Evolutionary conservation across 1,140 invertebrate species (phyloP), one percentile per base, ranked within the genome.

Genomic region (Drosophila grimshawi): DNA sequence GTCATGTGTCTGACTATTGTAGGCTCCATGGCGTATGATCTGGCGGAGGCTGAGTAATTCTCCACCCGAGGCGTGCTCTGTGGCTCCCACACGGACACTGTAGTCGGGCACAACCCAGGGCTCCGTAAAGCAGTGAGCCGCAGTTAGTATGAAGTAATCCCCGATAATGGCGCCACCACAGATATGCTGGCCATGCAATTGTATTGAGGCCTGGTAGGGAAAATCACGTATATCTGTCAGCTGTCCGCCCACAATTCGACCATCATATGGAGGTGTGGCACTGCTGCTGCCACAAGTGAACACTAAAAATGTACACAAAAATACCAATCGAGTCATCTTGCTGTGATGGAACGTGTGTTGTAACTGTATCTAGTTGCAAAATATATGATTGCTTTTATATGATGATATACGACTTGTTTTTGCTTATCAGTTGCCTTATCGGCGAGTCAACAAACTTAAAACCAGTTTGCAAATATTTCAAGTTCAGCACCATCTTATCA

Each of bases 151-250:
- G 88, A 94, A 94, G 29, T 92, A 91, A 61, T 93, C 90, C 45
- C 93, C 93, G 30, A 95, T 85, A 35, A 95, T 86, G 51, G 94
- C 93, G 4, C 93, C 94, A 3, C 94, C 94, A 76, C 94, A 95
- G 32, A 92, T 88, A 55, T 92, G 91, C 30, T 78, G 49, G 5
- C 64, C 73, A 7, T 86, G 52, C 39, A 70, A 68, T 59, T 89
- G 90, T 61, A 90, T 64, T 6, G 91, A 92, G 2, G 76, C 91
- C 48, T 93, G 92, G 46, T 92, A 91, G 2, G 92, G 91, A 67
- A 83, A 93, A 32, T 89, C 77, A 7, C 30, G 39, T n/a, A 88
- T 74, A 43, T 67, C 57, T 11, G 88, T 74, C 10, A 66, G 78
- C 55, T 81, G 56, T 19, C 92, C 92, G 19, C 92, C 92, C 63